phyloP scores from a whole-genome alignment of 2,113 vertebrate species.

The Benitochromis conjunctus region DNA sequence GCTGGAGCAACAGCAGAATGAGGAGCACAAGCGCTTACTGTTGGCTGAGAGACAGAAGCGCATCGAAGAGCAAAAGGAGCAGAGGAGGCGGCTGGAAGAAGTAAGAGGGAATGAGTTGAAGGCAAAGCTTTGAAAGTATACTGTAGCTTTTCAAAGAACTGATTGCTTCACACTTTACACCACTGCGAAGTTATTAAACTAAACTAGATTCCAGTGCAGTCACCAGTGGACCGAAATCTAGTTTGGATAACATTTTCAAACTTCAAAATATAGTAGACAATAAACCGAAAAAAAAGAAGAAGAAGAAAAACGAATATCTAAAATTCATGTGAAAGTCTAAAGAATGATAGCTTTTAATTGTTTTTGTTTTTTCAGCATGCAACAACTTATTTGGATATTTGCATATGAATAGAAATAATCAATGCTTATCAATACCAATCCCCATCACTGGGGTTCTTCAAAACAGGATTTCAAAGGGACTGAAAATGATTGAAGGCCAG shows the following conservation, averaged over 20 bases:
- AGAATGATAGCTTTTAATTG: background rate
- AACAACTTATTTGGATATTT: background rate
- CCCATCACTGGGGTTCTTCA: background rate
- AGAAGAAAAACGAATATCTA: accelerated
- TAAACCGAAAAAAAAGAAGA: background rate
- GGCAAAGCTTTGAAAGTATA: background rate
- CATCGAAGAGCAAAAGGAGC: slow-evolving; percentile 97
- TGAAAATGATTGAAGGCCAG: background rate
- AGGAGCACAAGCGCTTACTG: slow-evolving; percentile 92
- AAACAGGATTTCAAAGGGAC: background rate
- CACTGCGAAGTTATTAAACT: no score
- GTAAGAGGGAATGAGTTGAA: slow-evolving; percentile 51
- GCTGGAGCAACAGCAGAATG: slow-evolving; percentile 95
- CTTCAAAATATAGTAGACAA: background rate
- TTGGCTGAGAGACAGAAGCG: slow-evolving; percentile 95
- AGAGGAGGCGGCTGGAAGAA: slow-evolving; percentile 90
- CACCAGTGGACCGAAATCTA: no score
- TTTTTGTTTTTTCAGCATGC: background rate
- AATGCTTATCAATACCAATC: background rate
- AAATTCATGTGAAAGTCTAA: background rate
- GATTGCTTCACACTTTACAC: no score
- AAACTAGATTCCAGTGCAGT: no score
- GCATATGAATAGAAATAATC: background rate
- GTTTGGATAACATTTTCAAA: background rate
- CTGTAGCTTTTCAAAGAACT: background rate